Evolutionary conservation across 2,888 invertebrate genomes (phyloP).

Genomic region (Acanthosepion lycidas): DNA sequence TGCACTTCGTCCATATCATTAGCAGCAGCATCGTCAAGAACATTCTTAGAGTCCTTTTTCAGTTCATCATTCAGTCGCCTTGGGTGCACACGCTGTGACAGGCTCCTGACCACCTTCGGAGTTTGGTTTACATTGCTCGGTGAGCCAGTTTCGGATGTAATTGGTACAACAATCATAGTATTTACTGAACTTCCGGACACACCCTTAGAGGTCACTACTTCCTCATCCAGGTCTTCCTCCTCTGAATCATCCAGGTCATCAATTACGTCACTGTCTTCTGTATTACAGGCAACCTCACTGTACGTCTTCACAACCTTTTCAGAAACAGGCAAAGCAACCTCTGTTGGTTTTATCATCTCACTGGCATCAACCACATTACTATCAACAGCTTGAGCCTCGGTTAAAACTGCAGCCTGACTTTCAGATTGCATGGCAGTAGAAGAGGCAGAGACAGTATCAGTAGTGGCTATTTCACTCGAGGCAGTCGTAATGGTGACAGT

Average conservation of each 20-base stretch:
- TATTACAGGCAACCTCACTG: conserved; percentile 43
- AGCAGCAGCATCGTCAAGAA: not conserved
- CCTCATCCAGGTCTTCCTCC: not conserved
- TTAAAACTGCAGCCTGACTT: not conserved
- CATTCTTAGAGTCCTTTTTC: not conserved
- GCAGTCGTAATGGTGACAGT: not conserved
- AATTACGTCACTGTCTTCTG: conserved; percentile 14
- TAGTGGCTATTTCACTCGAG: not conserved
- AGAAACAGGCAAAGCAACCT: too few species aligned
- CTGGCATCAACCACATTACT: not conserved
- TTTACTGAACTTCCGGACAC: not conserved
- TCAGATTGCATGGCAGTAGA: not conserved
- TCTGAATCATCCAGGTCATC: conserved; percentile 36
- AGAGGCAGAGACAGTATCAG: not conserved
- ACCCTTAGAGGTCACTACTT: not conserved
- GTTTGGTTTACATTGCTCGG: not conserved
- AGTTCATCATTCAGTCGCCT: not conserved
- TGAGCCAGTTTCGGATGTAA: not conserved
- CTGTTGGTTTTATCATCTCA: not conserved
- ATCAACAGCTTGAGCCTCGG: not conserved
- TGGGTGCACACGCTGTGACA: not conserved
- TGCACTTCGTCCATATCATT: conserved; percentile 41
- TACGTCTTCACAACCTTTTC: not conserved
- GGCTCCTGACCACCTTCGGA: not conserved
- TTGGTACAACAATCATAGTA: not conserved